Evolutionary conservation across 1,140 invertebrate species (phyloP).

Genomic region (Drosophila murphyi): DNA sequence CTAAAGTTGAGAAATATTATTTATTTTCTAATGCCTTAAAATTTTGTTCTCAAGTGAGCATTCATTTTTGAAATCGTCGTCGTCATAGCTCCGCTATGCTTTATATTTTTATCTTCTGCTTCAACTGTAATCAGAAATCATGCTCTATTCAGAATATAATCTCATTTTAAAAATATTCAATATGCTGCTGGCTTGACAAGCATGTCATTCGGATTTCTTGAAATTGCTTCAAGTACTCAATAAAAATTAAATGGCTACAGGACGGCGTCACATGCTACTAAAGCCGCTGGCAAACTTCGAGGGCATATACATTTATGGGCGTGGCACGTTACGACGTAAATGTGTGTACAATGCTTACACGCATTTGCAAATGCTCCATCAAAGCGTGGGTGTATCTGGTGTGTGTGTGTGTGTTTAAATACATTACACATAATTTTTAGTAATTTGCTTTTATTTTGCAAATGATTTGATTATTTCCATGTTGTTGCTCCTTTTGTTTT

Average conservation of each 20-base stretch:
- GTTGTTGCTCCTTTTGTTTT: constrained; percentile 45
- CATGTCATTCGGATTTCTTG: constrained; percentile 14
- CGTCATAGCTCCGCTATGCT: too few species aligned
- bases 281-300: constrained; percentile 34
- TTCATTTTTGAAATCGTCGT: too few species aligned
- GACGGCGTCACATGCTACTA: constrained; percentile 51
- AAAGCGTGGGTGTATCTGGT: neutral
- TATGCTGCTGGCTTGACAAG: neutral
- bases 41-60: too few species aligned
- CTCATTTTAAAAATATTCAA: neutral
- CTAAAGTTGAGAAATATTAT: too few species aligned
- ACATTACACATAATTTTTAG: constrained; percentile 70
- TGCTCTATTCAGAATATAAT: too few species aligned
- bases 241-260: constrained; percentile 56
- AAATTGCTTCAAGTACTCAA: constrained; percentile 10
- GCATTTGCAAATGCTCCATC: constrained; percentile 14
- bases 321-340: constrained; percentile 49
- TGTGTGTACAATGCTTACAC: constrained; percentile 12
- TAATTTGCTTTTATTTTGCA: constrained; percentile 76
- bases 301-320: constrained; percentile 66
- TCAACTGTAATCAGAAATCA: too few species aligned
- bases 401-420: constrained; percentile 26
- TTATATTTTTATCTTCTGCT: too few species aligned
- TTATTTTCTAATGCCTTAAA: too few species aligned
- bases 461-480: constrained; percentile 78